Evolutionary conservation across 2,888 invertebrate genomes (phyloP).

Genomic region (Kryphioiulus occultus): DNA sequence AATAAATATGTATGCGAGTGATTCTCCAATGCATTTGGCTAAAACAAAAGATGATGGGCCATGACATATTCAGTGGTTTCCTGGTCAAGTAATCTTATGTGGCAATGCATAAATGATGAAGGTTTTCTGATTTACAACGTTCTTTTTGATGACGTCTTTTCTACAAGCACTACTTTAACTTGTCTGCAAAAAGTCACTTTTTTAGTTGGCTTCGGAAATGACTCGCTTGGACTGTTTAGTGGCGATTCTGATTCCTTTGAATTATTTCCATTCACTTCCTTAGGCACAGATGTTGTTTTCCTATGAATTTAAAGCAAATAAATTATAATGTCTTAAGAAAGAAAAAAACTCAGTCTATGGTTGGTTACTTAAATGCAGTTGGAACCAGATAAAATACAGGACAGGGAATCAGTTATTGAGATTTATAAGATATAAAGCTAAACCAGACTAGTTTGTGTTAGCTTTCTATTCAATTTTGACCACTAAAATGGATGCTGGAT

Average conservation of each 20-base stretch:
- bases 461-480: no score
- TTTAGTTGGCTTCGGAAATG: neutral
- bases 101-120: neutral
- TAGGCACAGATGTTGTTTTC: neutral
- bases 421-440: no score
- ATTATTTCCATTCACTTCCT: neutral
- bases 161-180: neutral
- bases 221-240: neutral
- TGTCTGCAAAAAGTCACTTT: constrained; percentile 32
- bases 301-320: no score
- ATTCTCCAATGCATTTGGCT: neutral
- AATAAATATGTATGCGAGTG: neutral
- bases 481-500: no score
- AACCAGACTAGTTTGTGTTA: no score
- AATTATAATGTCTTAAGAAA: no score
- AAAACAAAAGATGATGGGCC: neutral
- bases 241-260: neutral
- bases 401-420: no score
- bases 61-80: neutral
- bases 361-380: no score
- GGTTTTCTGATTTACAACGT: neutral
- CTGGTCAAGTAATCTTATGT: neutral
- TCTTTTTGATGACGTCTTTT: neutral
- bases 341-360: no score
- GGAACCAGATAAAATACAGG: no score